phyloP scores from a whole-genome alignment of 2,888 invertebrate species.

The Lepidochitona cinerea region DNA sequence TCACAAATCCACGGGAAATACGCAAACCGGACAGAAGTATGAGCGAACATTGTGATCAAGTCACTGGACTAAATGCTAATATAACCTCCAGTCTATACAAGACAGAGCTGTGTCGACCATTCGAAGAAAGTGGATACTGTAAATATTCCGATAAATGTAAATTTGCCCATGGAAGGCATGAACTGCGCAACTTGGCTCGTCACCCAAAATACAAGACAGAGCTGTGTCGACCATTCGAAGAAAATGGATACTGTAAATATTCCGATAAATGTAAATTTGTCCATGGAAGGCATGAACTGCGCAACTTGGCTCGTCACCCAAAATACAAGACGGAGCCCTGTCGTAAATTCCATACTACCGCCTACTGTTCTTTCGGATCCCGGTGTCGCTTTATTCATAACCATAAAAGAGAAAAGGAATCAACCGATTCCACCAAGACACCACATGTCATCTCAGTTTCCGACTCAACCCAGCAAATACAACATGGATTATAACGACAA shows the following conservation, averaged over 20 bases:
- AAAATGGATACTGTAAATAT: no score
- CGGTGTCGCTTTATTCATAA: constrained; percentile 99
- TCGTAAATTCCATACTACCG: constrained; percentile 95
- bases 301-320: no score
- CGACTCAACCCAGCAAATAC: background rate
- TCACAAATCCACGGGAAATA: constrained; percentile 25
- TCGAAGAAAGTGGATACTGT: constrained; percentile 89
- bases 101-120: constrained; percentile 97
- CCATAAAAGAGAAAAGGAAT: constrained; percentile 64
- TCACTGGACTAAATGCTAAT: constrained; percentile 17
- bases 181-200: constrained; percentile 91
- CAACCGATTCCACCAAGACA: constrained; percentile 23
- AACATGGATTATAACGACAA: background rate
- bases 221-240: no score
- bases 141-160: constrained; percentile 99
- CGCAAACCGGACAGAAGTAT: constrained; percentile 85
- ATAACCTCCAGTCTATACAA: constrained; percentile 81
- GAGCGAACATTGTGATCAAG: constrained; percentile 76
- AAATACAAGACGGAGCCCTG: constrained; percentile 98
- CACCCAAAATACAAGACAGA: constrained; percentile 99
- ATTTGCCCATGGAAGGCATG: constrained; percentile 96
- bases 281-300: no score
- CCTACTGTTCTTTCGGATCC: constrained; percentile 98
- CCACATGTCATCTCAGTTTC: constrained; percentile 9
- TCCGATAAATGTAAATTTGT: no score